Conservation (phyloP, 1,140 invertebrate species). For the Plectrocnemia conspersa region DNA sequence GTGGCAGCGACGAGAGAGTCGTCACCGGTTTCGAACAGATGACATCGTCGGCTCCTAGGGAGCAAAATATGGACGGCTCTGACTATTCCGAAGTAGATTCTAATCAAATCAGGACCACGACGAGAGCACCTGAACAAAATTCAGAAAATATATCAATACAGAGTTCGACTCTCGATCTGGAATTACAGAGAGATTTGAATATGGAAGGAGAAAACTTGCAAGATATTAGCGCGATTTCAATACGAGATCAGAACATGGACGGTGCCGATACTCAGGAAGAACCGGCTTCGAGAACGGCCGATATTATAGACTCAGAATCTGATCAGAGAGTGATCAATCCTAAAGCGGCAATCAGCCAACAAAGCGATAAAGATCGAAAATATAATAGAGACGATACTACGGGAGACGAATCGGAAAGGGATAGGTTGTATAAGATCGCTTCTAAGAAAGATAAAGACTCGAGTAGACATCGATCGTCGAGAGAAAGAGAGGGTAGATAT, state of each 20-base stretch:
- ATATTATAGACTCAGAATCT: conserved; percentile 24
- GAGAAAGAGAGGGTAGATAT: conserved; percentile 43
- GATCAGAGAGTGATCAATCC: conserved; percentile 21
- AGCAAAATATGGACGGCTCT: conserved; percentile 49
- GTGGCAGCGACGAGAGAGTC: conserved; percentile 44
- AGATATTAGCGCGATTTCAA: conserved; percentile 46
- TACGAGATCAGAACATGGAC: conserved; percentile 42
- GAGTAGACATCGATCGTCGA: conserved; percentile 40
- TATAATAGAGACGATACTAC: conserved; percentile 40
- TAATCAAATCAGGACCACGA: conserved; percentile 41
- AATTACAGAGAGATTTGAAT: conserved; percentile 50
- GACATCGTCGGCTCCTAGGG: conserved; percentile 42
- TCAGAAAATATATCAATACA: conserved; percentile 21
- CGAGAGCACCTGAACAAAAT: conserved; percentile 39
- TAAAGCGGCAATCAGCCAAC: conserved; percentile 12
- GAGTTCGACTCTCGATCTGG: conserved; percentile 37
- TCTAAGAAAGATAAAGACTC: conserved; percentile 44
- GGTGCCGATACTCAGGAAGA: conserved; percentile 38
- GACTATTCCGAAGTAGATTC: conserved; percentile 44
- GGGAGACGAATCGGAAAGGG: conserved; percentile 47
- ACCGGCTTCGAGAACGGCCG: conserved; percentile 5
- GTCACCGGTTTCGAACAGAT: conserved; percentile 50
- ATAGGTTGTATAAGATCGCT: conserved; percentile 42
- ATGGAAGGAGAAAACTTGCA: conserved; percentile 58
- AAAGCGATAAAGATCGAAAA: conserved; percentile 31